These are phyloP conservation scores for Lasioglossum marginatum DNA, from an alignment of 2,888 invertebrate species.

Conservation along the genomic window DNA sequence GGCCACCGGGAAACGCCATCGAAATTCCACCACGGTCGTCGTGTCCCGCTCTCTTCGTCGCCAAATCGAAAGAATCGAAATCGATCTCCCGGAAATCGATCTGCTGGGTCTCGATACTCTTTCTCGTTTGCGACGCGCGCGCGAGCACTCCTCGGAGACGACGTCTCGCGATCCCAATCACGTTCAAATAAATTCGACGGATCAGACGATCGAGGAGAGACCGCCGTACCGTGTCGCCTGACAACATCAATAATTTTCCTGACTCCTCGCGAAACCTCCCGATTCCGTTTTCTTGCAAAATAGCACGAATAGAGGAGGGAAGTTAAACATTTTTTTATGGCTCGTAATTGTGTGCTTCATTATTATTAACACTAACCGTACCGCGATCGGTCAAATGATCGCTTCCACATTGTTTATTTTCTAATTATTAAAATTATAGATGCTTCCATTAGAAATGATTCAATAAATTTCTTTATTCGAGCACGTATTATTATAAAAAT, in stretches of 20 bases:
- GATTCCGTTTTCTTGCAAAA: neutral
- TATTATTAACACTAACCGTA: too few species aligned
- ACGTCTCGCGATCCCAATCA: slow-evolving; percentile 8
- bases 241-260: neutral
- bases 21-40: slow-evolving; percentile 12
- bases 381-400: too few species aligned
- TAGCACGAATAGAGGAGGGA: neutral
- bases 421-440: too few species aligned
- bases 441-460: too few species aligned
- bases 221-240: neutral
- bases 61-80: neutral
- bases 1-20: neutral
- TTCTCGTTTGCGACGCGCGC: neutral
- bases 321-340: too few species aligned
- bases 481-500: too few species aligned
- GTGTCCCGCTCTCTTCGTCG: neutral
- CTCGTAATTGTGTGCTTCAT: too few species aligned
- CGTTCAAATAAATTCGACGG: slow-evolving; percentile 14
- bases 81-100: too few species aligned
- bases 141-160: neutral
- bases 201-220: neutral
- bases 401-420: too few species aligned
- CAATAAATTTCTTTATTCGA: too few species aligned
- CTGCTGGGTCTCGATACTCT: neutral
- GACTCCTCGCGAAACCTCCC: neutral